Percentiles rank a stretch among this genome's conserved stretches.
Conservation (phyloP, 2,888 invertebrate genomes). For the Orchestes rusci region DNA sequence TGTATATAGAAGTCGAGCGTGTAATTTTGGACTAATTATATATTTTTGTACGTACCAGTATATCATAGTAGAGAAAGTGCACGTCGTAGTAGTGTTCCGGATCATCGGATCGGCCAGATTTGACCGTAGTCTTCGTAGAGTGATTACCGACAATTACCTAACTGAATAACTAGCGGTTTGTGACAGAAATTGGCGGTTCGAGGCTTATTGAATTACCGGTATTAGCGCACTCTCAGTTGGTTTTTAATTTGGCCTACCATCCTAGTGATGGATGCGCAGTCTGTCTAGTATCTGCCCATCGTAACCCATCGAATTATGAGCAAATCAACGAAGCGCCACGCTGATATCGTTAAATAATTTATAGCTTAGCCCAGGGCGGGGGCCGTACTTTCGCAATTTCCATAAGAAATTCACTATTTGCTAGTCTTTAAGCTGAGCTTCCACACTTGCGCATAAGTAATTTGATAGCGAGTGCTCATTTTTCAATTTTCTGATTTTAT, state of each 20-base stretch:
- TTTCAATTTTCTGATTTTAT: conserved; percentile 32
- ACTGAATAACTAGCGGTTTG: conserved; percentile 26
- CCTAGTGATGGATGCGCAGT: too few relatives aligned
- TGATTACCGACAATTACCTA: conserved; percentile 26
- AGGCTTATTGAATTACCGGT: conserved; percentile 23
- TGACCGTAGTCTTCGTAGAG: conserved; percentile 19
- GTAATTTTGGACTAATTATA: too few relatives aligned
- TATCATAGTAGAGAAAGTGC: too few relatives aligned
- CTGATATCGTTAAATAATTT: conserved; percentile 29
- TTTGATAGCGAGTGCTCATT: conserved; percentile 33
- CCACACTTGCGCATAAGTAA: conserved; percentile 29
- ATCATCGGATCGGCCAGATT: too few relatives aligned
- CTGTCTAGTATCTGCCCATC: too few relatives aligned
- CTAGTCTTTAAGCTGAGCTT: conserved; percentile 32
- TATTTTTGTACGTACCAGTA: too few relatives aligned
- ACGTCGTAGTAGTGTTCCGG: too few relatives aligned
- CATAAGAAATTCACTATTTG: conserved; percentile 36
- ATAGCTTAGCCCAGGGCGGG: conserved; percentile 31
- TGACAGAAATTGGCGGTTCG: conserved; percentile 26
- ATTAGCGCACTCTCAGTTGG: conserved; percentile 14
- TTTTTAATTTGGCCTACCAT: conserved; percentile 16
- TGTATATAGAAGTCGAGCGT: too few relatives aligned
- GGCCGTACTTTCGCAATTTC: conserved; percentile 35
- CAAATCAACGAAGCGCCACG: too few relatives aligned
- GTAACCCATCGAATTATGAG: too few relatives aligned